Conservation (phyloP, 2,797 vertebrate genomes). For the Gorsachius magnificus region DNA sequence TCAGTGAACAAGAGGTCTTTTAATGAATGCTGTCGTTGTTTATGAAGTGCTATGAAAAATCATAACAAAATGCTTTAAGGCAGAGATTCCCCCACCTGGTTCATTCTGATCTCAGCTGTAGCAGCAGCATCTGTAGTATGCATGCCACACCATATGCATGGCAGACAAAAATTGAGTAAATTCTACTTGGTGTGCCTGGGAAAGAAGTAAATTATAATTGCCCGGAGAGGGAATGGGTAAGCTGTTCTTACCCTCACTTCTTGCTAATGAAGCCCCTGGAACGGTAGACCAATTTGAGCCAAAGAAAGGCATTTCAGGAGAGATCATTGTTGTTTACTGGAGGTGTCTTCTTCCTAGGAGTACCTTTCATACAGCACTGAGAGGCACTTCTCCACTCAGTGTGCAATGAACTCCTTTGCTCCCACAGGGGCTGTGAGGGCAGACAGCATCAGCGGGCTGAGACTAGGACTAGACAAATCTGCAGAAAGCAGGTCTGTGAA, state of each 20-base stretch:
- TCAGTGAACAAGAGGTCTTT: neutral
- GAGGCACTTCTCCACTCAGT: neutral
- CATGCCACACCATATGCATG: accelerated
- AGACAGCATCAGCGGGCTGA: neutral
- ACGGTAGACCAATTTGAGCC: neutral
- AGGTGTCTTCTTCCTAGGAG: neutral
- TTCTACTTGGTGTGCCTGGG: neutral
- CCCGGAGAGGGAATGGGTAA: neutral
- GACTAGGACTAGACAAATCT: accelerated
- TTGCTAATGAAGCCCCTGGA: neutral
- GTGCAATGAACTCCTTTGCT: neutral
- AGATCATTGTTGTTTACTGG: neutral
- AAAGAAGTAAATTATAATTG: neutral
- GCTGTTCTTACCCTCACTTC: neutral
- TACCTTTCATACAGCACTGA: neutral
- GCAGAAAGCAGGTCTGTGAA: neutral
- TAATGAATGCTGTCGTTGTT: neutral
- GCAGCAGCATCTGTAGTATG: neutral
- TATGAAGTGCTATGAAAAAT: neutral
- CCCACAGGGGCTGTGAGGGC: accelerated
- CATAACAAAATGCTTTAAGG: neutral
- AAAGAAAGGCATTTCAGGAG: neutral
- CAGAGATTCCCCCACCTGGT: neutral
- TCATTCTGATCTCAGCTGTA: neutral
- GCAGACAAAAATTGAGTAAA: neutral